These are phyloP conservation scores for Macroglossus sobrinus DNA, from an alignment of 2,113 vertebrate species.

Conservation along the genomic window DNA sequence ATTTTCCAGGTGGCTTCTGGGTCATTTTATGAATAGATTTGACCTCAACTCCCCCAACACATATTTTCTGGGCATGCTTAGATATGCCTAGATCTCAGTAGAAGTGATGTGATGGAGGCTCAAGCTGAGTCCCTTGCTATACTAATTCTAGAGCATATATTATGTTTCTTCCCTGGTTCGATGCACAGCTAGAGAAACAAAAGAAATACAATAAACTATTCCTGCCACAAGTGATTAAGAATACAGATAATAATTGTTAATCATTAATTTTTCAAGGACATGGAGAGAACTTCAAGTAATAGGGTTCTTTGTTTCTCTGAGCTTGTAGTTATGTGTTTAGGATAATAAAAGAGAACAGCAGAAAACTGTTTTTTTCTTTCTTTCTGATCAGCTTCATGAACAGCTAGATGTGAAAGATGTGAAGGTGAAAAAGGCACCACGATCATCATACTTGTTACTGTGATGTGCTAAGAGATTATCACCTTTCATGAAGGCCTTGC, in stretches of 20 bases:
- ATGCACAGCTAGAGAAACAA: background rate
- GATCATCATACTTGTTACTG: background rate
- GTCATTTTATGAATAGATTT: background rate
- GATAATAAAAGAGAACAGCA: background rate
- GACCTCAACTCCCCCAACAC: background rate
- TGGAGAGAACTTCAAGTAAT: background rate
- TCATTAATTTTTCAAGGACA: background rate
- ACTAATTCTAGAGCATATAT: background rate
- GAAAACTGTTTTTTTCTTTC: background rate
- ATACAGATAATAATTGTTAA: background rate
- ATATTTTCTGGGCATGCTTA: background rate
- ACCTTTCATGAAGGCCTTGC: background rate
- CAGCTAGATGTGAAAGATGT: background rate
- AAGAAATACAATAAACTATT: background rate
- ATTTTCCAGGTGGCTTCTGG: background rate
- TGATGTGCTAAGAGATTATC: background rate
- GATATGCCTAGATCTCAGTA: background rate
- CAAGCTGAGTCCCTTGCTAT: background rate
- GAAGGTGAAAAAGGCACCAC: background rate
- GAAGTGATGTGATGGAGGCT: background rate
- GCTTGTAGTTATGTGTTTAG: background rate
- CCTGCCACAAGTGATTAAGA: background rate
- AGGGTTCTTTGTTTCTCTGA: background rate
- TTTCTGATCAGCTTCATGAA: background rate
- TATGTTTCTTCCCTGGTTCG: background rate